Percentiles rank a stretch among this genome's conserved stretches.
Conservation (phyloP, 2,797 vertebrate genomes). For the Salmo trutta region DNA sequence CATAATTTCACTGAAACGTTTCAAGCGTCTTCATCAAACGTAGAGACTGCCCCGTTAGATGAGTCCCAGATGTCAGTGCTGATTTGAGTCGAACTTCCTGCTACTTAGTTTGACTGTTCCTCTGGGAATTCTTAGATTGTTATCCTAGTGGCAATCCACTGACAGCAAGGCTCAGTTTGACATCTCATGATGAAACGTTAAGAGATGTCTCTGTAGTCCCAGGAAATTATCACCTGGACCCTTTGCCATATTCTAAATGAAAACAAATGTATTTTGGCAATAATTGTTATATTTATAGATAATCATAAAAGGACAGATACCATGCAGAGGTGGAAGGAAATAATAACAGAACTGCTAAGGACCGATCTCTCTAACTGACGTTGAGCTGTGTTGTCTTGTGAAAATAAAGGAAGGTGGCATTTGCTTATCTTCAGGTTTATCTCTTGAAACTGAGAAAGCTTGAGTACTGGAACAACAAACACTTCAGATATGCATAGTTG, state of each 20-base stretch:
- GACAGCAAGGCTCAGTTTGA: conserved; percentile 9
- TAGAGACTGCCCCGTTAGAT: conserved; percentile 1
- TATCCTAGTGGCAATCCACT: conserved; percentile 14
- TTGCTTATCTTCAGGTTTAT: not conserved
- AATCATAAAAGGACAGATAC: not conserved
- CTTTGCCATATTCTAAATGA: not conserved
- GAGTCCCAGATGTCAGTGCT: not conserved
- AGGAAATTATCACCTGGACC: not conserved
- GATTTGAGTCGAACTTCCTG: conserved; percentile 36
- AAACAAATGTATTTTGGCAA: not conserved
- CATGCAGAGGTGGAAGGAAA: not conserved
- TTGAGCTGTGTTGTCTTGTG: too few relatives aligned
- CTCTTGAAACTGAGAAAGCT: not conserved
- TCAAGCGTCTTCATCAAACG: not conserved
- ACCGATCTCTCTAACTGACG: too few relatives aligned
- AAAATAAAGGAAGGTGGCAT: not conserved
- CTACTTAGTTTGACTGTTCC: conserved; percentile 57
- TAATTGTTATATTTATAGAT: not conserved
- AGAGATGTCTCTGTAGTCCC: not conserved
- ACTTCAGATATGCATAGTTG: not conserved
- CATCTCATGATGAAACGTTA: not conserved
- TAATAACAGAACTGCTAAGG: not conserved
- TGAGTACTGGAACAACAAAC: not conserved
- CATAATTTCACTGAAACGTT: not conserved
- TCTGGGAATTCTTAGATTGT: conserved; percentile 34